Base-by-base conservation (phyloP, 2,797 vertebrate genomes). In the Myotis findleyi region DNA sequence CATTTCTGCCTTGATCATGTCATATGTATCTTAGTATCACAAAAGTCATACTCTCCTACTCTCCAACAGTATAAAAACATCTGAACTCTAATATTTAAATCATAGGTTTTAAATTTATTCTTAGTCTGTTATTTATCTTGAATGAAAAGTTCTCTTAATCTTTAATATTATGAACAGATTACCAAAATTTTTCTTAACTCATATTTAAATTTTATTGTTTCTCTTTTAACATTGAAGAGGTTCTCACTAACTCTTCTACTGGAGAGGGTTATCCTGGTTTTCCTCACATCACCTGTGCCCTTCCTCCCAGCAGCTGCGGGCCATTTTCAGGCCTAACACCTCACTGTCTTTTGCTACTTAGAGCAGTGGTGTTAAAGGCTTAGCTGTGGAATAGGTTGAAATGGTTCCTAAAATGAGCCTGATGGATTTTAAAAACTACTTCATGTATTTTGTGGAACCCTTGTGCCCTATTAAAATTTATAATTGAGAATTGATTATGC, bases 61-160 rank as follows among this genome's bases (percentile, higher is more conserved):
- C 25, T 30, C 23, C 82, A 66, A 62, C 49, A 69, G 2, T 21
- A 18, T 86, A 66, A 55, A 85, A 81, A 72, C 41, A 89, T 36
- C 44, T 76, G 13, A 55, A 68, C 64, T 93, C n/a, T 85, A 88
- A 83, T 87, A 69, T 36, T 64, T 90, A 64, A 72, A 82, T 62
- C 53, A 30, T 38, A 16, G 38, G 38, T 38, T 77, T 79, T 55
- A 84, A 73, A 17, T n/a, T 75, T 87, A 44, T 81, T 87, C 30
- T 96, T 76, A 82, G n/a, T 89, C 25, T 90, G 14, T 75, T 96
- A 66, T 69, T 90, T 84, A 41, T 68, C 33, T 71, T 69, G 14
- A 72, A 82, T 88, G 44, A 76, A 88, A 89, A 91, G 87, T 30
- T 25, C n/a, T 36, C 11, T 83, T 11, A 47, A 51, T 81, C 71